Conservation (phyloP, 2,888 invertebrate species). For the Anoncus sp. region DNA sequence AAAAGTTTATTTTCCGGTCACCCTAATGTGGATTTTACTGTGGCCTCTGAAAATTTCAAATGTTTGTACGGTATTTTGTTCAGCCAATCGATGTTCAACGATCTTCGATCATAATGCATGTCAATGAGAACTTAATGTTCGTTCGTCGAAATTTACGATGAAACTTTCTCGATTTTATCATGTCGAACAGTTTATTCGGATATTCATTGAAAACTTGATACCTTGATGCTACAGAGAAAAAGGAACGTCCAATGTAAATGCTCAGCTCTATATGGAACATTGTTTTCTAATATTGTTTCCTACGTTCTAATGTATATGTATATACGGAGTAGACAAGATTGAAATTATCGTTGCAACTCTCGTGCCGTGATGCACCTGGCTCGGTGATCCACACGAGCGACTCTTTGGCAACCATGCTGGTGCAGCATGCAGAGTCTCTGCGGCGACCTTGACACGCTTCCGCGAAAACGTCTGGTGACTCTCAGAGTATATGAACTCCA, state of each 20-base stretch:
- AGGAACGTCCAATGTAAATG: constrained; percentile 7
- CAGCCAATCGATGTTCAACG: not conserved
- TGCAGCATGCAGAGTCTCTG: constrained; percentile 58
- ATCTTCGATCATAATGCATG: not conserved
- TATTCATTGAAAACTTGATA: constrained; percentile 9
- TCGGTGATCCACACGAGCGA: constrained; percentile 62
- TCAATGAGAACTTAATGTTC: not conserved
- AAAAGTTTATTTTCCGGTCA: too few species aligned
- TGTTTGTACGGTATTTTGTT: not conserved
- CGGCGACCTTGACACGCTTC: constrained; percentile 71
- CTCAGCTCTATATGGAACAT: not conserved
- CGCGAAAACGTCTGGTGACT: constrained; percentile 62
- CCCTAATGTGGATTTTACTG: too few species aligned
- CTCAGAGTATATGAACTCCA: constrained; percentile 55
- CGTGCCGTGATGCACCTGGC: constrained; percentile 69
- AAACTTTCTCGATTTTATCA: constrained; percentile 2
- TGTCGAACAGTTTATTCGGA: not conserved
- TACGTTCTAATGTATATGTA: constrained; percentile 4
- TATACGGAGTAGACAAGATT: constrained; percentile 35
- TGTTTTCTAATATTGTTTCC: constrained; percentile 5
- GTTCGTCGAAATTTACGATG: not conserved
- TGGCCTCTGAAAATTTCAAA: too few species aligned
- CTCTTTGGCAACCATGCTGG: constrained; percentile 54
- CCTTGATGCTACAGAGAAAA: not conserved
- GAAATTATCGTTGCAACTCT: constrained; percentile 53